Evolutionary conservation across 2,113 vertebrate genomes (phyloP), one percentile per base, ranked within the genome.

Genomic region (Machaerirhynchus nigripectus): DNA sequence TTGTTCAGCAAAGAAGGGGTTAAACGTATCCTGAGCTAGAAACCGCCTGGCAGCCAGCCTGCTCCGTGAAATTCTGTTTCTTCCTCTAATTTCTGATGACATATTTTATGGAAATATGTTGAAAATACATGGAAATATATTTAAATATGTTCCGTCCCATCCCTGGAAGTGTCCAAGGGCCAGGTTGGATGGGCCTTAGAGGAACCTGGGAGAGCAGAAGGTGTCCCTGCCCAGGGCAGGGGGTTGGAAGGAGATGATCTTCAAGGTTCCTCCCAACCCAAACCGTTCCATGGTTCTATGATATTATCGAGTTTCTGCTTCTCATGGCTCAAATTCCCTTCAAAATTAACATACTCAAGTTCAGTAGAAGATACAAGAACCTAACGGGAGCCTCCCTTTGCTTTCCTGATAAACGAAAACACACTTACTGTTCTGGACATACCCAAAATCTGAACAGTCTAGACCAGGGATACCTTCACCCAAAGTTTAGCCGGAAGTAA

Each of bases 121-220:
- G 31, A 11, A 61, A 31, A 49, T 20, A 9, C 0, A 15, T 19
- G 20, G 15, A 44, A 61, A 33, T 39, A 10, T 12, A 4, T 39
- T 40, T 4, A 26, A 75, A 40, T 49, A 1, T 35, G 10, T 42
- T 49, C 15, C 53, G 19, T 14, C 6, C 28, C 15, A 60, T 21
- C 60, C 19, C 23, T 69, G 63, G 40, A 27, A 42, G 30, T 6
- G 15, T 16, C 15, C 15, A 55, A 16, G 40, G 40, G n/a, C 0
- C 40, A 22, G 70, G 14, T 0, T 68, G 61, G 47, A 35, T 0
- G 0, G 40, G 17, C 1, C 14, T 47, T 69, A 21, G n/a, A 55
- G 12, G 3, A 42, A 4, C 17, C 5, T 49, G 63, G 21, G 31
- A 5, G 0, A 9, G 40, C 7, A 30, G 6, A 26, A 83, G 7